Percentiles rank a stretch among this genome's conserved stretches.
Conservation (phyloP, 2,888 invertebrate species). For the Pandemis cinnamomeana region DNA sequence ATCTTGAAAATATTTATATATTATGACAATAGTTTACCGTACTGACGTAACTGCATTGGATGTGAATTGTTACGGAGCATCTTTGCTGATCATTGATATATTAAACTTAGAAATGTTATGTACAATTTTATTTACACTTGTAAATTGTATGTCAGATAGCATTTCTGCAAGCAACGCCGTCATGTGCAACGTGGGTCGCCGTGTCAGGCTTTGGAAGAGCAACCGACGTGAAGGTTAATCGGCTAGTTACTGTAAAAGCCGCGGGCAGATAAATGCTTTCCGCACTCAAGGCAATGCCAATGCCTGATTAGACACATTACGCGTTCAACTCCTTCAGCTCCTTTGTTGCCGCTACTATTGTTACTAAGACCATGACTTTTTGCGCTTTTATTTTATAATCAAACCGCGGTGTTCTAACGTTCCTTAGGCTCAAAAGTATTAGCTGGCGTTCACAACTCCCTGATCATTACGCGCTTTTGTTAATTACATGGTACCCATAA, state of each 20-base stretch:
- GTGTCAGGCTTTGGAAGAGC: conserved; percentile 30
- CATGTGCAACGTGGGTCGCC: conserved; percentile 12
- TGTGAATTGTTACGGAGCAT: too few species aligned
- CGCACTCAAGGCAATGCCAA: conserved; percentile 34
- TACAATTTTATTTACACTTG: too few species aligned
- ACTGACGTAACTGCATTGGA: too few species aligned
- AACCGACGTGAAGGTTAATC: conserved; percentile 54
- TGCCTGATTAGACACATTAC: conserved; percentile 33
- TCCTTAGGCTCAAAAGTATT: neutral
- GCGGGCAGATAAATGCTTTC: conserved; percentile 27
- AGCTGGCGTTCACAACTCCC: conserved; percentile 11
- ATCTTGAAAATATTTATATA: too few species aligned
- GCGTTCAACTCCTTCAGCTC: neutral
- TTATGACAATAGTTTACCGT: too few species aligned
- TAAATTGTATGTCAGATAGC: neutral
- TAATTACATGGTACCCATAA: conserved; percentile 30
- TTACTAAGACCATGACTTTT: neutral
- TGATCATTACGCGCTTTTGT: conserved; percentile 23
- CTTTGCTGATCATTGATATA: too few species aligned
- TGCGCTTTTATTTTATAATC: neutral
- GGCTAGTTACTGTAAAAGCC: conserved; percentile 47
- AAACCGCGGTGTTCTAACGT: neutral
- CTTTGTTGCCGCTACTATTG: conserved; percentile 15
- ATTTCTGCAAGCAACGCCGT: neutral
- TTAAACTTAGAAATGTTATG: too few species aligned